phyloP scores from a whole-genome alignment of 1,140 invertebrate genomes.

The Drosophila ficusphila region DNA sequence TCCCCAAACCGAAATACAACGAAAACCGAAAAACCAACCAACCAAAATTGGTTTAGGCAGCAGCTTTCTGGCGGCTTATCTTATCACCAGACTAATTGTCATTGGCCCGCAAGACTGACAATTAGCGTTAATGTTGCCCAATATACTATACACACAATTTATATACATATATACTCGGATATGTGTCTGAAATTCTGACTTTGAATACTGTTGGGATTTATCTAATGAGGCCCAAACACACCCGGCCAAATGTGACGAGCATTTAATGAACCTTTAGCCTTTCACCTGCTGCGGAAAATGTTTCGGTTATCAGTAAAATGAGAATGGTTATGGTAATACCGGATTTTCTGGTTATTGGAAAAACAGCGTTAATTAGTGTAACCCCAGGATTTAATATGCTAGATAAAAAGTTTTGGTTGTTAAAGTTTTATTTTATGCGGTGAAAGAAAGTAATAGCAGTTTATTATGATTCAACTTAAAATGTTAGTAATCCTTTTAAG shows the following conservation, averaged over 20 bases:
- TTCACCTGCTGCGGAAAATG: slow-evolving; percentile 29
- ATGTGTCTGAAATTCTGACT: no score
- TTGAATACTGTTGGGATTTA: slow-evolving; percentile 34
- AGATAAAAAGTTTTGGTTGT: not conserved
- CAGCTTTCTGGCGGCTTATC: slow-evolving; percentile 70
- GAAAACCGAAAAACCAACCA: slow-evolving; percentile 13
- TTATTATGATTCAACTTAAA: not conserved
- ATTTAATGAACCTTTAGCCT: slow-evolving; percentile 61
- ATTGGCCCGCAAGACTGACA: slow-evolving; percentile 59
- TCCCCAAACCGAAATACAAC: not conserved
- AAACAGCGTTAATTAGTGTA: slow-evolving; percentile 38
- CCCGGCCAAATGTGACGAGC: slow-evolving; percentile 54
- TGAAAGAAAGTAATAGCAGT: not conserved
- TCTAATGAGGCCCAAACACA: slow-evolving; percentile 45
- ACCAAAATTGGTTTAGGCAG: slow-evolving; percentile 77
- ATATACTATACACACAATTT: slow-evolving; percentile 14
- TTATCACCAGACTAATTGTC: slow-evolving; percentile 77
- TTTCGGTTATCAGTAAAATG: slow-evolving; percentile 13
- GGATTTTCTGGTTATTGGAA: slow-evolving; percentile 3
- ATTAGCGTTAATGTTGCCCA: slow-evolving; percentile 50
- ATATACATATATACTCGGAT: slow-evolving; percentile 10
- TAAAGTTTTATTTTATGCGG: not conserved
- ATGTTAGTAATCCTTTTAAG: no score
- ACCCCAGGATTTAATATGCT: not conserved
- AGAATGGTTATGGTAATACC: not conserved